A percentile compares a stretch with the other conserved stretches of the same genome.
These are phyloP conservation scores for Congeria kusceri DNA, from an alignment of 2,888 invertebrate species.

Conservation along the genomic window DNA sequence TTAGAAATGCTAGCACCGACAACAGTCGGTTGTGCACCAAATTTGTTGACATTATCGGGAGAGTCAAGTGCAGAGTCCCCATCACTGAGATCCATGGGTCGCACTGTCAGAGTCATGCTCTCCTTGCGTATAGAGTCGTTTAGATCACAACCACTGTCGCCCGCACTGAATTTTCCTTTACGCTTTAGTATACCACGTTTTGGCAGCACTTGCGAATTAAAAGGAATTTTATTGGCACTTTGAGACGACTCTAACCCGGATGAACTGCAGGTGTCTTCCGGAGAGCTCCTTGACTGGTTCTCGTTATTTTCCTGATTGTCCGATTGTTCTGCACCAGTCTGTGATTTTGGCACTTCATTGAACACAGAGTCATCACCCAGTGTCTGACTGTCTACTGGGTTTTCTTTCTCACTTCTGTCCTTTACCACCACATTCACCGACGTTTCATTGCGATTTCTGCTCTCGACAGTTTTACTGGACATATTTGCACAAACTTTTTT, in stretches of 20 bases:
- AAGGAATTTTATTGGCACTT: constrained; percentile 58
- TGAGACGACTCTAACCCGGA: constrained; percentile 26
- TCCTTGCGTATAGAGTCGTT: constrained; percentile 63
- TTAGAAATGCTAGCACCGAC: constrained; percentile 23
- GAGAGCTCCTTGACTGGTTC: constrained; percentile 19
- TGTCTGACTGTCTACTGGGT: constrained; percentile 4
- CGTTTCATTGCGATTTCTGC: background rate
- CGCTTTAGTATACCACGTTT: constrained; percentile 81
- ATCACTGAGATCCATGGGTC: constrained; percentile 62
- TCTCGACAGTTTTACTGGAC: constrained; percentile 8
- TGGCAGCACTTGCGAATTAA: constrained; percentile 80
- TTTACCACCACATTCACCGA: background rate
- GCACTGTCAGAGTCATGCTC: constrained; percentile 26
- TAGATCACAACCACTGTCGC: constrained; percentile 78
- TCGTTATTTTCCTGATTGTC: constrained; percentile 12
- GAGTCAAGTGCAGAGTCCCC: constrained; percentile 60
- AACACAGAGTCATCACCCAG: constrained; percentile 23
- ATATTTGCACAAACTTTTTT: constrained; percentile 38
- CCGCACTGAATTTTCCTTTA: constrained; percentile 76
- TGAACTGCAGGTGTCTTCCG: background rate
- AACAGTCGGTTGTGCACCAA: constrained; percentile 18
- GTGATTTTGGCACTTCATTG: constrained; percentile 45
- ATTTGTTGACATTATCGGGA: constrained; percentile 28
- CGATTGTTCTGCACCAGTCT: constrained; percentile 31
- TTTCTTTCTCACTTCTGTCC: constrained; percentile 12